Evolutionary conservation across 1,140 invertebrate species (phyloP).

Genomic region (Philopotamus ludificatus): DNA sequence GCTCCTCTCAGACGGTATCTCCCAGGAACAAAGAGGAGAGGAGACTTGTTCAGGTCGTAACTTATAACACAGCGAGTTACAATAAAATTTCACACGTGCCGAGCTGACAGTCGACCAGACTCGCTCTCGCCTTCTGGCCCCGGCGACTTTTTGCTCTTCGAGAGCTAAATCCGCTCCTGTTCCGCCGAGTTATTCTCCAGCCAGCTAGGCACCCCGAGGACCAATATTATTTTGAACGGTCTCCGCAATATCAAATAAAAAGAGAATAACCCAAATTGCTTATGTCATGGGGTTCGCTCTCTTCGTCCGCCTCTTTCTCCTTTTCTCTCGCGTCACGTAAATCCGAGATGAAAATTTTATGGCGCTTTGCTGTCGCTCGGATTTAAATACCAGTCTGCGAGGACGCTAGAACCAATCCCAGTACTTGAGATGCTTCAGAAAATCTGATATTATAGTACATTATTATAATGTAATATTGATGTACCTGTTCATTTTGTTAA

Average conservation of each 20-base stretch:
- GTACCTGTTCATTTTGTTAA: no score
- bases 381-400: no score
- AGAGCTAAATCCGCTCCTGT: conserved; percentile 8
- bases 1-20: neutral
- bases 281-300: neutral
- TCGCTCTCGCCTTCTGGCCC: neutral
- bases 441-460: no score
- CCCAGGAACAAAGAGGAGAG: conserved; percentile 2
- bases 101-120: conserved; percentile 16
- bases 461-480: no score
- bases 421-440: no score
- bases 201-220: conserved; percentile 19
- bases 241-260: conserved; percentile 1
- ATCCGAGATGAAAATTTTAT: no score
- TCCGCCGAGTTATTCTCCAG: conserved; percentile 19
- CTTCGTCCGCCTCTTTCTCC: no score
- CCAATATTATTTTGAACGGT: conserved; percentile 24
- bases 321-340: no score
- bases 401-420: no score
- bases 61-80: conserved; percentile 20
- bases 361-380: no score
- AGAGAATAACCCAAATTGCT: neutral
- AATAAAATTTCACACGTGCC: conserved; percentile 32
- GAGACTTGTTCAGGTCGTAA: neutral
- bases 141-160: conserved; percentile 14